Evolutionary conservation across 2,113 vertebrate species (phyloP).

Genomic region (Thamnaconus septentrionalis): DNA sequence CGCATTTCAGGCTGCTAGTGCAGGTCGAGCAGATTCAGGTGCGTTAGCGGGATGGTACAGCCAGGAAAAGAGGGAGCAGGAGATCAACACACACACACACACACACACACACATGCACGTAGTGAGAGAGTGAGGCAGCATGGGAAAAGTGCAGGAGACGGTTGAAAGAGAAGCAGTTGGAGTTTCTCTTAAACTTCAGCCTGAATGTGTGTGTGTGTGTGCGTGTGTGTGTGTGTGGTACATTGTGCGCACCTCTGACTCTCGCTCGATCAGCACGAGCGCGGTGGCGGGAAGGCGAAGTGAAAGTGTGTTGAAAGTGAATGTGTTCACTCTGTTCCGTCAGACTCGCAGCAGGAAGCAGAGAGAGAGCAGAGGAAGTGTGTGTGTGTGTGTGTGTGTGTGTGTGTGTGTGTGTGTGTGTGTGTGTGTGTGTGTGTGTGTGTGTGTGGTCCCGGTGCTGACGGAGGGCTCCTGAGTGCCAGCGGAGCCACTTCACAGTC

Average conservation of each 20-base stretch:
- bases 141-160: not conserved
- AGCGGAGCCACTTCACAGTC: constrained; percentile 36
- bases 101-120: too few relatives aligned
- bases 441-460: constrained; percentile 61
- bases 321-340: constrained; percentile 54
- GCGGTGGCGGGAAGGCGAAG: constrained; percentile 64
- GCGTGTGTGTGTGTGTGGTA: constrained; percentile 11
- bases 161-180: constrained; percentile 10
- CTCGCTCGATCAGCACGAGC: constrained; percentile 13
- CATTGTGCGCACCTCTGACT: not conserved
- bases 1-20: too few relatives aligned
- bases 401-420: constrained; percentile 25
- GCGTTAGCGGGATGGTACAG: too few relatives aligned
- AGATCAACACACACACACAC: too few relatives aligned
- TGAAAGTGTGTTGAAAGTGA: constrained; percentile 81
- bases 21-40: too few relatives aligned
- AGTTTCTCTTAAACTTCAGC: constrained; percentile 8
- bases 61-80: too few relatives aligned
- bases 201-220: constrained; percentile 17
- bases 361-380: constrained; percentile 67
- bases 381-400: constrained; percentile 1
- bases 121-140: too few relatives aligned
- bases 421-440: constrained; percentile 40
- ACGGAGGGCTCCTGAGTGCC: constrained; percentile 46
- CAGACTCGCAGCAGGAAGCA: constrained; percentile 62